Evolutionary conservation across 1,140 invertebrate genomes (phyloP).

Genomic region (Ephestia elutella): DNA sequence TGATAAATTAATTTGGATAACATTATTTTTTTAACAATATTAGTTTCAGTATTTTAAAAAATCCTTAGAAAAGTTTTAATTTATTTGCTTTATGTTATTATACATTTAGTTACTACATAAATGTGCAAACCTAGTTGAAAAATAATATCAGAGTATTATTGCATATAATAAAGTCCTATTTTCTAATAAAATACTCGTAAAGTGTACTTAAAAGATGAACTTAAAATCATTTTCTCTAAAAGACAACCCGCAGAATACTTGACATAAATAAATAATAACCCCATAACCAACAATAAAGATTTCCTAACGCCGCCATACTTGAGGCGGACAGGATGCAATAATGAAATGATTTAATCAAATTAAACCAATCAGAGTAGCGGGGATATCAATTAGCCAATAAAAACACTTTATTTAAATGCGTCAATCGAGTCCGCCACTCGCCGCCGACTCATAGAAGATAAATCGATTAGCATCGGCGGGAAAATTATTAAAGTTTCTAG

Average conservation of each 20-base stretch:
- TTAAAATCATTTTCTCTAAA: no score
- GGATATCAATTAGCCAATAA: constrained; percentile 49
- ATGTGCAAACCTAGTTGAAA: no score
- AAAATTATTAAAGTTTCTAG: neutral
- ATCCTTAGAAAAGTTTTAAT: no score
- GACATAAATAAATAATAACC: neutral
- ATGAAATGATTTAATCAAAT: constrained; percentile 57
- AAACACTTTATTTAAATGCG: constrained; percentile 37
- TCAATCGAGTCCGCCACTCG: neutral
- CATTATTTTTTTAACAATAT: no score
- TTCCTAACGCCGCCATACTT: constrained; percentile 1
- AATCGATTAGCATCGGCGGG: neutral
- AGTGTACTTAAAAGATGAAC: no score
- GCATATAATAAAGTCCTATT: no score
- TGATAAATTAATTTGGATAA: neutral
- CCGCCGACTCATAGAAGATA: neutral
- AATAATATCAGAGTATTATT: no score
- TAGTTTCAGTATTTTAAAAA: no score
- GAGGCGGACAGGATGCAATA: constrained; percentile 42
- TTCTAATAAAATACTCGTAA: no score
- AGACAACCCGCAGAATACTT: neutral
- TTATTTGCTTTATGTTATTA: no score
- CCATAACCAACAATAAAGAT: constrained; percentile 24
- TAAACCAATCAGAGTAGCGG: constrained; percentile 44
- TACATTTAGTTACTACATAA: no score